phyloP scores from a whole-genome alignment of 2,113 vertebrate genomes.

The Sturnira hondurensis region DNA sequence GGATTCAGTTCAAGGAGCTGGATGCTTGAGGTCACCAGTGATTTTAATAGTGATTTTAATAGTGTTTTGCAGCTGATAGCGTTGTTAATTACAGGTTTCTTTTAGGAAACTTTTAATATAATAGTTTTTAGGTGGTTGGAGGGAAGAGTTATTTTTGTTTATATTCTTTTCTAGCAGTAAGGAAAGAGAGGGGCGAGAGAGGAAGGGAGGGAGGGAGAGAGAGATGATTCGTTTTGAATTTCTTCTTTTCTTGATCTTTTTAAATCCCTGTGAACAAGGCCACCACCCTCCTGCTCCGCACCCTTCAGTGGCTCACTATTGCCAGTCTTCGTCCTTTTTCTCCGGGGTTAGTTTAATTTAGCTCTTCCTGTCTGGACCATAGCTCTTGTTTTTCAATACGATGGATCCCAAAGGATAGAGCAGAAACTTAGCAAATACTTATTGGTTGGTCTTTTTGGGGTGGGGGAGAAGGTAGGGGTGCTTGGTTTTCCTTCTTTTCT shows the following conservation, averaged over 20 bases:
- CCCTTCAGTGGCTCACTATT: not conserved
- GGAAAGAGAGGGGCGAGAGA: not conserved
- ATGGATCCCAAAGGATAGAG: not conserved
- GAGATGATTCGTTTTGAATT: not conserved
- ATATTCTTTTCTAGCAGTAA: not conserved
- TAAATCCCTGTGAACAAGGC: not conserved
- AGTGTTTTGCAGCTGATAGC: not conserved
- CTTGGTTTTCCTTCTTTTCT: not conserved
- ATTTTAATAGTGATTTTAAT: not conserved
- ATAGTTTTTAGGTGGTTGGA: not conserved
- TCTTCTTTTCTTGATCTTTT: not conserved
- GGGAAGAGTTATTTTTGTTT: not conserved
- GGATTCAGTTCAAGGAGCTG: conserved; percentile 4
- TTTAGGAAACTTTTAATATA: not conserved
- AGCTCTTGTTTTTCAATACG: not conserved
- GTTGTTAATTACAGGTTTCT: not conserved
- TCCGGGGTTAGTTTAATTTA: not conserved
- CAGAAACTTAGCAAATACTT: not conserved
- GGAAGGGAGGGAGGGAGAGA: not conserved
- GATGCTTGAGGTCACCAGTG: not conserved
- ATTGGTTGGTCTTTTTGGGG: not conserved
- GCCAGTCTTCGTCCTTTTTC: fast-evolving
- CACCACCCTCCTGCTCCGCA: not conserved
- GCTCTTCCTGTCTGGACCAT: not conserved
- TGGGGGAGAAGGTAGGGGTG: no score